Evolutionary conservation across 2,888 invertebrate species (phyloP), one percentile per base, ranked within the genome.

Genomic region (Smittia sp.): DNA sequence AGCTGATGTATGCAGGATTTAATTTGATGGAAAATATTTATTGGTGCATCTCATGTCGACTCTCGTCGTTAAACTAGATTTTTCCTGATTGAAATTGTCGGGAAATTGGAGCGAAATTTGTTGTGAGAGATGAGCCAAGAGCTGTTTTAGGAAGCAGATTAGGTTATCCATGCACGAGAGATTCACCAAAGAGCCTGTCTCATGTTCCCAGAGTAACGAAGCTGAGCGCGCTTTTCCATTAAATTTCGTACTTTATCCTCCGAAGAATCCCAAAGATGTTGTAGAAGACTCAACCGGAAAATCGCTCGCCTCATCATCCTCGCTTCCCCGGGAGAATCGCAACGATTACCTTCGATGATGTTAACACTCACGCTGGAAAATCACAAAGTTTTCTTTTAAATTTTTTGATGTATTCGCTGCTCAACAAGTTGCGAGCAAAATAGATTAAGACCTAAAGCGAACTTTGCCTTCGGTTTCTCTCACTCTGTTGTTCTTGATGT

Each of bases 1-100:
- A 20, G n/a, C 9, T 15, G 27, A 25, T 63, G 15, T 63, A 27
- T 32, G 54, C 25, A 22, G 27, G 69, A 69, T 69, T 69, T 69
- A 69, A 69, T 69, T 25, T 54, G 54, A 69, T 69, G 69, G 54
- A 69, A 69, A 69, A 69, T 69, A 52, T 69, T 69, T 69, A 68
- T 69, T 54, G 69, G 15, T 69, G 52, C 69, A 69, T 54, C 13
- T 46, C 18, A 3, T 13, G 52, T n/a, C n/a, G n/a, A n/a, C n/a
- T n/a, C n/a, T n/a, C n/a, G n/a, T n/a, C n/a, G n/a, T n/a, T n/a
- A n/a, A n/a, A n/a, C n/a, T n/a, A n/a, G n/a, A n/a, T n/a, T n/a
- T n/a, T n/a, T n/a, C n/a, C n/a, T n/a, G n/a, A n/a, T n/a, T n/a
- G n/a, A n/a, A n/a, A n/a, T n/a, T n/a, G n/a, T n/a, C n/a, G n/a